phyloP scores from a whole-genome alignment of 2,888 invertebrate genomes.

The Limenitis arthemis region DNA sequence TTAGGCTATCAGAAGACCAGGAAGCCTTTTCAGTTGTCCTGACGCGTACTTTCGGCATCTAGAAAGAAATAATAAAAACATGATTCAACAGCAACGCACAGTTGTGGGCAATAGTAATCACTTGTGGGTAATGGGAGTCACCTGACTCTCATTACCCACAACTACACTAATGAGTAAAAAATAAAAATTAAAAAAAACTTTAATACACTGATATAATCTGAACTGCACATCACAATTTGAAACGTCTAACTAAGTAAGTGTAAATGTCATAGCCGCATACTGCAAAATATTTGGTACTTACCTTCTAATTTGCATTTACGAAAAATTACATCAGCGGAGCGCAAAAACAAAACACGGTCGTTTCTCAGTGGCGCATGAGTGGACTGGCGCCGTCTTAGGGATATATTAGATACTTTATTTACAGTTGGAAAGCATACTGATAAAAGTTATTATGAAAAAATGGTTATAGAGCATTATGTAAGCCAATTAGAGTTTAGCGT shows the following conservation, averaged over 20 bases:
- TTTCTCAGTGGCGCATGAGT: conserved; percentile 22
- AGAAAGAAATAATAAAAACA: conserved; percentile 19
- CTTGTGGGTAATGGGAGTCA: conserved; percentile 25
- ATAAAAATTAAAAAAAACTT: conserved; percentile 12
- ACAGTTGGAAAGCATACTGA: background rate
- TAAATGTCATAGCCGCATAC: conserved; percentile 26
- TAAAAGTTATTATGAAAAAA: background rate
- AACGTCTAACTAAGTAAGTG: conserved; percentile 13
- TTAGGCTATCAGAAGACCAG: conserved; percentile 28
- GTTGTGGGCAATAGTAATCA: conserved; percentile 20
- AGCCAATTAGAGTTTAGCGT: background rate
- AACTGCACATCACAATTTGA: background rate
- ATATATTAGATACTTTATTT: background rate
- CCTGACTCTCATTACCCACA: conserved; percentile 24
- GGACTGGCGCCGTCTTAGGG: conserved; percentile 19
- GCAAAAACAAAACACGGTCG: conserved; percentile 29
- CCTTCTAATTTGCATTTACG: conserved; percentile 21
- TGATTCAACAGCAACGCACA: conserved; percentile 16
- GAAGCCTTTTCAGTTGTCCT: conserved; percentile 30
- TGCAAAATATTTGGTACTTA: conserved; percentile 25
- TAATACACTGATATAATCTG: background rate
- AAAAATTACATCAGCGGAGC: conserved; percentile 25
- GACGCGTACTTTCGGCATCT: conserved; percentile 32
- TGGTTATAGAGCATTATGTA: background rate
- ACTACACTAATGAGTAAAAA: conserved; percentile 20